A percentile compares a stretch with the other conserved stretches of the same genome.
Conservation (phyloP, 2,888 invertebrate species). For the Andrena fulva region DNA sequence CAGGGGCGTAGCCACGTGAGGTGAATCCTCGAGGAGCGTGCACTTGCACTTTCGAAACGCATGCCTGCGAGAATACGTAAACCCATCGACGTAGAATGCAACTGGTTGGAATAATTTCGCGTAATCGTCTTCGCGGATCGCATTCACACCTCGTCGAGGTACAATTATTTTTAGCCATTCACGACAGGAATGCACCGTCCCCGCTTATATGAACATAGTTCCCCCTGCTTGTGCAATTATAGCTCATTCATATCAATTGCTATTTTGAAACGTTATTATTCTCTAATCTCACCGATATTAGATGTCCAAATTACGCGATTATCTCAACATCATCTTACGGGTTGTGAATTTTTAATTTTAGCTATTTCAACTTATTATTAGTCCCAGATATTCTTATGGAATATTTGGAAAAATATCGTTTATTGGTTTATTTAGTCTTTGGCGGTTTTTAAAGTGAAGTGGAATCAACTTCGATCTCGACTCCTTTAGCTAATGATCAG, state of each 20-base stretch:
- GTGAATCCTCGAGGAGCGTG: slow-evolving; percentile 66
- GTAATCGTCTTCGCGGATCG: slow-evolving; percentile 59
- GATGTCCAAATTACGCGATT: neutral
- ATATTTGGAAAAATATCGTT: neutral
- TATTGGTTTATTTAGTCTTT: neutral
- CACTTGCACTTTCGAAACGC: slow-evolving; percentile 75
- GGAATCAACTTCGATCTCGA: neutral
- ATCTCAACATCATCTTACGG: neutral
- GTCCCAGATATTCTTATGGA: neutral
- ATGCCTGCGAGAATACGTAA: slow-evolving; percentile 65
- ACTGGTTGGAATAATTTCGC: slow-evolving; percentile 48
- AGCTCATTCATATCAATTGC: neutral
- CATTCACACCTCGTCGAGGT: slow-evolving; percentile 14
- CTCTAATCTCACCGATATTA: neutral
- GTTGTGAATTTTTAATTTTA: neutral
- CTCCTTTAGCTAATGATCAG: neutral
- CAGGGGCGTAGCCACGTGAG: slow-evolving; percentile 69
- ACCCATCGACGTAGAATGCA: slow-evolving; percentile 43
- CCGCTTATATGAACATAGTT: neutral
- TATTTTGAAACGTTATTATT: neutral
- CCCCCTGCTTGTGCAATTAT: neutral
- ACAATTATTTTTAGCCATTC: slow-evolving; percentile 46
- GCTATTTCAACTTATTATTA: neutral
- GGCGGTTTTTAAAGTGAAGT: neutral
- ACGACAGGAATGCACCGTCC: slow-evolving; percentile 2